Percentiles rank a stretch among this genome's conserved stretches.
Evolutionary conservation across 2,797 vertebrate species (phyloP).

Genomic region (Danio aesculapii): DNA sequence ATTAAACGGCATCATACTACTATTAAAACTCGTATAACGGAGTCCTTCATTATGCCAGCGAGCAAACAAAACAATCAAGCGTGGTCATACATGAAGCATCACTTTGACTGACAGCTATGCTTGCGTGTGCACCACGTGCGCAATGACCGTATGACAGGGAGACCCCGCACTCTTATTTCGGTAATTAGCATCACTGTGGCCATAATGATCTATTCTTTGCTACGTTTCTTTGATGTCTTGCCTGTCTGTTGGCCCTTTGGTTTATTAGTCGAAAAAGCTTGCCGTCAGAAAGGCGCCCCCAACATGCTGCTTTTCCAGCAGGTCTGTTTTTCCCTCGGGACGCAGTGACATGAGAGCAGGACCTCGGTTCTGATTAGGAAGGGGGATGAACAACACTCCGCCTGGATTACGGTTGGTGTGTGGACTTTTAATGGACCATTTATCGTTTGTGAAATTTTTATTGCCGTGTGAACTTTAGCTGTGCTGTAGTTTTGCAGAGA

Average conservation of each 20-base stretch:
- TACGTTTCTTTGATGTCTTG: conserved; percentile 36
- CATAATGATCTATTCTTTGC: conserved; percentile 30
- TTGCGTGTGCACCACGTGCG: conserved; percentile 53
- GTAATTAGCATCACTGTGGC: conserved; percentile 44
- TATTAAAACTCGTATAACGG: neutral
- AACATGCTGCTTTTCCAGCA: conserved; percentile 55
- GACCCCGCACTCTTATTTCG: conserved; percentile 54
- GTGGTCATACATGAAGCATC: neutral
- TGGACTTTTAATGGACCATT: conserved; percentile 66
- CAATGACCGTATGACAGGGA: conserved; percentile 32
- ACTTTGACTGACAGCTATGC: conserved; percentile 16
- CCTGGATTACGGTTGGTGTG: conserved; percentile 84
- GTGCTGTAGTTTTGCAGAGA: conserved; percentile 32
- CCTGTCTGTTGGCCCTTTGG: conserved; percentile 39
- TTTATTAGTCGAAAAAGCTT: conserved; percentile 35
- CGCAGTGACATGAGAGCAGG: conserved; percentile 66
- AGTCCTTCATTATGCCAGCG: neutral
- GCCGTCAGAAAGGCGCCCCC: conserved; percentile 49
- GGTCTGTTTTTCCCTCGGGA: conserved; percentile 54
- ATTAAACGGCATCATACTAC: neutral
- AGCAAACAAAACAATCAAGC: neutral
- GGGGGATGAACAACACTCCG: conserved; percentile 78
- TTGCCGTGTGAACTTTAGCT: conserved; percentile 49
- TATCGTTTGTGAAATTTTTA: conserved; percentile 48
- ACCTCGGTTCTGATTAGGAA: conserved; percentile 67